Percentiles rank a stretch among this genome's conserved stretches.
Conservation (phyloP, 2,888 invertebrate species). For the Girardia tigrina region DNA sequence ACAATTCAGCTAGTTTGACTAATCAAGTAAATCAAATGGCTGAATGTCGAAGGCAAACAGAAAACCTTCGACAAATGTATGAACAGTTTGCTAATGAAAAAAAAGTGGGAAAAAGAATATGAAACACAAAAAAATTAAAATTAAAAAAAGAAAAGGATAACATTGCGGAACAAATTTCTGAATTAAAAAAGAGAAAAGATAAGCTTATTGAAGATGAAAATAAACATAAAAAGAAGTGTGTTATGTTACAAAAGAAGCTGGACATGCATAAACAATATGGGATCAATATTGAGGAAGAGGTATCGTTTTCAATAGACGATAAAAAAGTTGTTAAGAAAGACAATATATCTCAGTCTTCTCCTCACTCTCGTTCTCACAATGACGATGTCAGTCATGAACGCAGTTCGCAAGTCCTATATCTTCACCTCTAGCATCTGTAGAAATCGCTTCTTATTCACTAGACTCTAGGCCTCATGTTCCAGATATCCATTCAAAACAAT, state of each 20-base stretch:
- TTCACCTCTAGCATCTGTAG: background rate
- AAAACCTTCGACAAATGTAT: background rate
- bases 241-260: background rate
- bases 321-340: too few species aligned
- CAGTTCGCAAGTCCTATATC: background rate
- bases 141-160: background rate
- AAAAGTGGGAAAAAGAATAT: background rate
- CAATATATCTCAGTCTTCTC: slow-evolving; percentile 4
- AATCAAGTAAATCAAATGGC: background rate
- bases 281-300: background rate
- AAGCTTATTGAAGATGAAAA: background rate
- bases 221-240: background rate
- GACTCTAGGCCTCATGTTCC: background rate
- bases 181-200: background rate
- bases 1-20: background rate
- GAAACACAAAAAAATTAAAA: background rate
- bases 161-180: background rate
- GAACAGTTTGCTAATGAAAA: background rate
- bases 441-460: background rate
- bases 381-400: slow-evolving; percentile 8
- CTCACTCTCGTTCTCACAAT: background rate
- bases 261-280: background rate
- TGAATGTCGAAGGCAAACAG: background rate
- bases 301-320: too few species aligned
- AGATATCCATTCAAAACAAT: background rate